phyloP scores from a whole-genome alignment of 2,113 vertebrate genomes.

The Ranitomeya imitator region DNA sequence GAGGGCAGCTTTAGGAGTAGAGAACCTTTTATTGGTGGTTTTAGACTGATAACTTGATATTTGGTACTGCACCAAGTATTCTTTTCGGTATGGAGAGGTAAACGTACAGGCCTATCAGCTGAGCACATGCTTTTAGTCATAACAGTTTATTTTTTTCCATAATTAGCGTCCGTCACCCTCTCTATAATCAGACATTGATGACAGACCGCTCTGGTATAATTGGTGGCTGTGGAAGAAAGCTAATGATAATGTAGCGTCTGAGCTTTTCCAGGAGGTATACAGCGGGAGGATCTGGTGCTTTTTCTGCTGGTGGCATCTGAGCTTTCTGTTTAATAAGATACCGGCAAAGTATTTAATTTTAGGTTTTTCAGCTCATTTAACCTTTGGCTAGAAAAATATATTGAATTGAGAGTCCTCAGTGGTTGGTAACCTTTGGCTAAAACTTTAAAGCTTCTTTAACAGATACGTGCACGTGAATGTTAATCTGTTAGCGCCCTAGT shows the following conservation, averaged over 20 bases:
- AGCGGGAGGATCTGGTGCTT: background rate
- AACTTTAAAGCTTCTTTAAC: slow-evolving; percentile 9
- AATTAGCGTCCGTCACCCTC: background rate
- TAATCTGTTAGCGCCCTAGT: slow-evolving; percentile 34
- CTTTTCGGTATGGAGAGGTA: too few species aligned
- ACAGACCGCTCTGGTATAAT: background rate
- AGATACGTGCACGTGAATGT: background rate
- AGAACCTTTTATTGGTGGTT: too few species aligned
- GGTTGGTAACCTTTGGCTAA: slow-evolving; percentile 27
- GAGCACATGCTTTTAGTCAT: background rate
- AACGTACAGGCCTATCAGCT: too few species aligned
- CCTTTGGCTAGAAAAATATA: slow-evolving; percentile 12
- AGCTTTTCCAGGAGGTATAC: background rate
- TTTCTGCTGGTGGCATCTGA: background rate
- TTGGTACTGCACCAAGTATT: too few species aligned
- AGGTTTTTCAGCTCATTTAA: slow-evolving; percentile 35
- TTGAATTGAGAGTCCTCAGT: too few species aligned
- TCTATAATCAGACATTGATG: background rate
- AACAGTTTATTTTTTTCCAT: background rate
- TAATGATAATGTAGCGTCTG: background rate
- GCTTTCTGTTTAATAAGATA: slow-evolving; percentile 29
- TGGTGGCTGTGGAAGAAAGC: background rate
- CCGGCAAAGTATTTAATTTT: slow-evolving; percentile 26
- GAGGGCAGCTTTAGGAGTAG: too few species aligned
- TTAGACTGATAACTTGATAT: too few species aligned